Evolutionary conservation across 2,797 vertebrate genomes (phyloP), one percentile per base, ranked within the genome.

Genomic region (Anabacerthia variegaticeps): DNA sequence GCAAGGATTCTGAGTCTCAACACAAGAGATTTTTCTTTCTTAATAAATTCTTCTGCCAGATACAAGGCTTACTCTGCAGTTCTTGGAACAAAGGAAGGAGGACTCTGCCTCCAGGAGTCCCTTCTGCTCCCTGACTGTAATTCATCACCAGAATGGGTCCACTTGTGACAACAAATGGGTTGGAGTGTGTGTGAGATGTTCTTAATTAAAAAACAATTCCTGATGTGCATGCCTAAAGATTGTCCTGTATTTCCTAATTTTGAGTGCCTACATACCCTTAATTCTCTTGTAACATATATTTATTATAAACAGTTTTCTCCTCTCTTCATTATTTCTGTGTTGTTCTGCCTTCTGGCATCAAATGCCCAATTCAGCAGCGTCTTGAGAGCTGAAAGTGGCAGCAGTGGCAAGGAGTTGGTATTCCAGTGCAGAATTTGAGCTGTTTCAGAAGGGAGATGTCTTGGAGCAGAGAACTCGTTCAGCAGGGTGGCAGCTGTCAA

Each of bases 401-500:
- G 69, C 28, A 30, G 1, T 63, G 59, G 26, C 65, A 27, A 9
- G 62, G 49, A 58, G 28, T 37, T 27, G 36, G 23, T 43, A 41
- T 55, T 49, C 24, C 79, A 26, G 13, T 30, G 4, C 24, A 49
- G 58, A 34, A 75, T 52, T 80, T 80, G 11, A 67, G 49, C 65
- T 92, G 32, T 23, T 85, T 48, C 46, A 44, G 44, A 37, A 54
- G 75, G 30, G 76, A 75, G 54, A n/a, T 9, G 2, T 14, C 88
- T 90, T 10, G 5, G 59, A 87, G 62, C 17, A 92, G 69, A 81
- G 56, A 89, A 44, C 74, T 75, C 21, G 34, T 72, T 94, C 69
- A 49, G 92, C 37, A 27, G 55, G 41, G 14, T 84, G 93, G 71
- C 85, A 95, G 88, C 86, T 94, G 95, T 95, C 91, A 69, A 4